Evolutionary conservation across 2,888 invertebrate genomes (phyloP), one percentile per base, ranked within the genome.

Genomic region (Trichopoda pennipes): DNA sequence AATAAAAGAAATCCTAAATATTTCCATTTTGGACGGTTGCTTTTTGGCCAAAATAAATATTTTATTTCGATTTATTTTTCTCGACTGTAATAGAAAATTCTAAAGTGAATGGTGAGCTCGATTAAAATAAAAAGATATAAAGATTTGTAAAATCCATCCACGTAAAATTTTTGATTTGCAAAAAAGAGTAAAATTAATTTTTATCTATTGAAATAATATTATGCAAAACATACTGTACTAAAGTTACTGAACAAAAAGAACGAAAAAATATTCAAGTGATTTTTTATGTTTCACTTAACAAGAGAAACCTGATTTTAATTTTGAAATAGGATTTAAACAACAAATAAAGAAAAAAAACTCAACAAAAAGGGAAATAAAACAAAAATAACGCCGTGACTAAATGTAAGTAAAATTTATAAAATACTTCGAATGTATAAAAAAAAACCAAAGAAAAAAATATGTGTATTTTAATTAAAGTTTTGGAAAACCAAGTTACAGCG

Each of bases 221-320:
- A 79, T 79, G 79, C 74, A 79, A 75, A 82, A 82, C 70, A 74
- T 78, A 82, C 82, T 82, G 82, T 82, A 82, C 82, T 60, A 58
- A 80, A 81, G 47, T 55, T 79, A 66, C 55, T 78, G 78, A 79
- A 79, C 51, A 74, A 76, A 75, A 66, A 38, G 35, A 76, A 68
- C 60, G 61, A 51, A 74, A 77, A 35, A 58, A 69, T 10, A 56
- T 66, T 63, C 21, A 70, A 53, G 64, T 53, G 60, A 63, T 70
- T 76, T 79, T 73, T 64, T 44, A 9, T 74, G 53, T 64, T 74
- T 63, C 19, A 63, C 56, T 51, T 58, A 55, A 53, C 32, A 51
- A 51, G 51, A 61, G 53, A 82, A 81, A 74, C 78, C 60, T 78
- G 69, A 63, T 78, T 74, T 73, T 55, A 17, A 42, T 78, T 69